These are phyloP conservation scores for Papio anubis DNA, from an alignment of 2,113 vertebrate genomes.

Conservation along the genomic window DNA sequence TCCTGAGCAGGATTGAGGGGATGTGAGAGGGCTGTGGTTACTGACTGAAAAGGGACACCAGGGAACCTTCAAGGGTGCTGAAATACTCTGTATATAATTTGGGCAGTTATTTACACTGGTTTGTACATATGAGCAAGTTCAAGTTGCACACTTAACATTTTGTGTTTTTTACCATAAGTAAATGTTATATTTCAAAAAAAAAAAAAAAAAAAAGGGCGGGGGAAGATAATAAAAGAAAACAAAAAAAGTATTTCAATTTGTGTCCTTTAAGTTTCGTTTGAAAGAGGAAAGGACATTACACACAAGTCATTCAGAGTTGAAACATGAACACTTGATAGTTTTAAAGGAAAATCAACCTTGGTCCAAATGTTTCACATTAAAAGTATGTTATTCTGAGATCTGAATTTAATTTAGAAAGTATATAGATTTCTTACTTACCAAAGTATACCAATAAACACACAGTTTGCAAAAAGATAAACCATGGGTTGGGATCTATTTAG, in stretches of 20 bases:
- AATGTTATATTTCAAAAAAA: not conserved
- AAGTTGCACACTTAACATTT: not conserved
- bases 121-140: not conserved
- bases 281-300: not conserved
- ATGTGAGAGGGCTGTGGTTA: not conserved
- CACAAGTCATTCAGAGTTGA: not conserved
- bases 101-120: not conserved
- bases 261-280: constrained; percentile 6
- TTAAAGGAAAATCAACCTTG: constrained; percentile 23
- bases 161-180: constrained; percentile 1
- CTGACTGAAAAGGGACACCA: not conserved
- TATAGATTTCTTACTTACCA: constrained; percentile 16
- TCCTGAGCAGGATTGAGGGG: not conserved
- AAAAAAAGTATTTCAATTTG: not conserved
- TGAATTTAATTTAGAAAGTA: constrained; percentile 35
- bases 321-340: not conserved
- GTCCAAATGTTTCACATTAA: constrained; percentile 39
- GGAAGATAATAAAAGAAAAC: no score
- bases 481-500: not conserved
- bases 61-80: not conserved
- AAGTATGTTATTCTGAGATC: constrained; percentile 2
- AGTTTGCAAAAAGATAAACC: constrained; percentile 21
- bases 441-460: not conserved
- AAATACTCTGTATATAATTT: not conserved
- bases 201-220: not conserved